Conservation (phyloP, 2,888 invertebrate genomes). For the Parnassius apollo region DNA sequence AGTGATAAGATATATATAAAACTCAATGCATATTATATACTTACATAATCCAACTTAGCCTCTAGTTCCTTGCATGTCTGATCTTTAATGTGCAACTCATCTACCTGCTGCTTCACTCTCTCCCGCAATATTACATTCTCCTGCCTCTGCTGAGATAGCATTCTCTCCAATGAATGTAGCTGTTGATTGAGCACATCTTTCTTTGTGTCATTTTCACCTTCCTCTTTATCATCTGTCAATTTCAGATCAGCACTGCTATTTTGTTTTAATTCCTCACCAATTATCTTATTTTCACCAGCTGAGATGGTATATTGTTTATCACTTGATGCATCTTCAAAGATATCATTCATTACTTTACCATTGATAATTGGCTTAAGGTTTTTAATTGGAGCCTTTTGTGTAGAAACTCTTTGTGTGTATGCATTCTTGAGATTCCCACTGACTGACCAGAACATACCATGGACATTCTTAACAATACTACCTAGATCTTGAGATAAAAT, state of each 20-base stretch:
- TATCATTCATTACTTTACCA: slow-evolving; percentile 68
- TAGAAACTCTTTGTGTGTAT: slow-evolving; percentile 54
- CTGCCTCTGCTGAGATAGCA: slow-evolving; percentile 62
- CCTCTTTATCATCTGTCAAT: slow-evolving; percentile 13
- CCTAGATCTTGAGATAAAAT: slow-evolving; percentile 67
- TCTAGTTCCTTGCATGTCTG: slow-evolving; percentile 70
- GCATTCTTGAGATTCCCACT: slow-evolving; percentile 73
- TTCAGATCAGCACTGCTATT: background rate
- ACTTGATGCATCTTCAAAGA: slow-evolving; percentile 55
- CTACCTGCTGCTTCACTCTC: slow-evolving; percentile 59
- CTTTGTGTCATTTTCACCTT: slow-evolving; percentile 37
- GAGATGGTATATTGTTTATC: slow-evolving; percentile 11
- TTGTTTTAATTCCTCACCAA: slow-evolving; percentile 23
- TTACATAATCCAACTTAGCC: slow-evolving; percentile 73
- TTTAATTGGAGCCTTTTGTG: slow-evolving; percentile 50
- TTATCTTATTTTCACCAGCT: background rate
- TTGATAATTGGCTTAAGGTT: slow-evolving; percentile 51
- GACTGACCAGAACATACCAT: slow-evolving; percentile 73
- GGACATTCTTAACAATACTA: slow-evolving; percentile 73
- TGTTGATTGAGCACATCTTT: slow-evolving; percentile 56
- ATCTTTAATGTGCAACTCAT: slow-evolving; percentile 64
- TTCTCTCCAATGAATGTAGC: slow-evolving; percentile 61
- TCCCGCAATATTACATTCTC: slow-evolving; percentile 59
- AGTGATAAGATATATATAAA: too few relatives aligned
- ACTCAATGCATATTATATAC: background rate